Evolutionary conservation across 2,888 invertebrate species (phyloP).

Genomic region (Masnerella sp.): DNA sequence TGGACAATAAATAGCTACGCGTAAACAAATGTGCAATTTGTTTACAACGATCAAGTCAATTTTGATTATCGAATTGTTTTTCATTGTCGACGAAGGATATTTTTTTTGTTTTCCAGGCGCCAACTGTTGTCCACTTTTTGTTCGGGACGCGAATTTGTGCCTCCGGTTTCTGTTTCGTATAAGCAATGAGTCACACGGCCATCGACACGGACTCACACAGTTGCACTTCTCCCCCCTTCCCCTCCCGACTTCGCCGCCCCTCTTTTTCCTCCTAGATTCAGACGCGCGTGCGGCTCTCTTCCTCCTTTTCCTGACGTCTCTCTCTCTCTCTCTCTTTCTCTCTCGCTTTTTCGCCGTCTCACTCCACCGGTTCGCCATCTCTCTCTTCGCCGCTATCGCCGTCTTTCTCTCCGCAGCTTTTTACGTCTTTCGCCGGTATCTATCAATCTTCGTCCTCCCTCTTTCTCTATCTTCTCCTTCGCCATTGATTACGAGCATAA

Average conservation of each 20-base stretch:
- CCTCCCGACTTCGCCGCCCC: neutral
- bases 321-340: neutral
- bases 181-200: conserved; percentile 59
- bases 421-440: conserved; percentile 20
- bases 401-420: conserved; percentile 28
- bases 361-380: neutral
- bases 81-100: neutral
- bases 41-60: conserved; percentile 12
- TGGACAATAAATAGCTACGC: too few relatives aligned
- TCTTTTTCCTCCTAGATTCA: conserved; percentile 9
- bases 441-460: neutral
- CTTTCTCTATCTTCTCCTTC: conserved; percentile 20
- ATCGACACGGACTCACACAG: conserved; percentile 43
- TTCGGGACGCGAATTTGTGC: conserved; percentile 54
- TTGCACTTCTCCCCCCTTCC: neutral
- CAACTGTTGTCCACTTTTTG: conserved; percentile 45
- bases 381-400: neutral
- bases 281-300: conserved; percentile 12
- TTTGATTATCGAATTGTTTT: conserved; percentile 11
- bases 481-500: conserved; percentile 57
- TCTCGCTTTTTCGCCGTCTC: conserved; percentile 1
- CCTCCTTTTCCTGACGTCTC: too few relatives aligned
- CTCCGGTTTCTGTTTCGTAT: conserved; percentile 56
- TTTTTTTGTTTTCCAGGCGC: conserved; percentile 39
- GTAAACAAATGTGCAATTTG: too few relatives aligned